Base-by-base conservation (phyloP, 2,113 vertebrate genomes). In the Hemichromis elongatus region DNA sequence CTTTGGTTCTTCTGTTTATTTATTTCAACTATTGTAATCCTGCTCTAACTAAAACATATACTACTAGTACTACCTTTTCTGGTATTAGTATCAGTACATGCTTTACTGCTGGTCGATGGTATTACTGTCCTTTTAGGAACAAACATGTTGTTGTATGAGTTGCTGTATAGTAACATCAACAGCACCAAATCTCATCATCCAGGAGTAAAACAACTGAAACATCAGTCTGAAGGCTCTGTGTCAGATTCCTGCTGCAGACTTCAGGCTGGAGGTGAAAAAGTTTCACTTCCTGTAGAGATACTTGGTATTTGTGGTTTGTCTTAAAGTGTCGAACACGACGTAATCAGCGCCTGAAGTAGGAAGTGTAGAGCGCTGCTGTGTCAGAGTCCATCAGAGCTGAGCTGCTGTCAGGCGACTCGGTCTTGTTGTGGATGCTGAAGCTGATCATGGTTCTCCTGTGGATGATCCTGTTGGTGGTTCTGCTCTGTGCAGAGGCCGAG, bases 381-480 rank as follows among this genome's bases (percentile, higher is more conserved):
- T 57, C 55, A 57, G 28, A 14, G 6, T 54, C 9, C 21, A 28
- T 53, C 45, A 52, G 21, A 47, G 83, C 26, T 3, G 14, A n/a
- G 16, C 21, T 21, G 52, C 9, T 30, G 10, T 21, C 45, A 54
- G 33, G 16, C 2, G 50, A 18, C 13, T 57, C 55, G 2, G 21
- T 55, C 21, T 55, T 55, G 21, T 13, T 4, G n/a, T 55, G 53
- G 7, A 0, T 16, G 13, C 6, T 57, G 55, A 28, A 28, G 26
- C 56, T 5, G 16, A 61, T 33, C 68, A 86, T 82, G 79, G 53
- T 37, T 35, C 47, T 50, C 16, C 47, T 50, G 47, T 50, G 47
- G 47, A 50, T 50, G 47, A 50, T 50, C 47, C 47, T 50, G 16
- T 7, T 50, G 47, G 16, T 18, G 47, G 14, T 18, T 18, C 45